Percentiles rank a stretch among this genome's conserved stretches.
phyloP scores from a whole-genome alignment of 2,888 invertebrate species.

The Dryomyza anilis region DNA sequence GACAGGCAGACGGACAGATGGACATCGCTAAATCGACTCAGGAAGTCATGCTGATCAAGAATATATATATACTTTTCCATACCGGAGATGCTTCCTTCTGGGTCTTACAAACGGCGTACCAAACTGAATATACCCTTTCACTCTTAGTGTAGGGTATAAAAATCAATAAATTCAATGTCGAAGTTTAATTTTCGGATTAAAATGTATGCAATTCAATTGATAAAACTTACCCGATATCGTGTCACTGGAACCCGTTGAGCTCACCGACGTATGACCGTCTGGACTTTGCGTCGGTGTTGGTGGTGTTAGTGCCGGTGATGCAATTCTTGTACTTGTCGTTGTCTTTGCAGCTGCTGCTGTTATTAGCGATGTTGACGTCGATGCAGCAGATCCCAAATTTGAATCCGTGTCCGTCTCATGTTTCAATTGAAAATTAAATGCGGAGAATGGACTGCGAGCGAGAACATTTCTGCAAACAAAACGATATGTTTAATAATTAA shows the following conservation, averaged over 20 bases:
- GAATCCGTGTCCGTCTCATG: conserved; percentile 29
- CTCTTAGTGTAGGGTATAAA: no score
- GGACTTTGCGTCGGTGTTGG: conserved; percentile 58
- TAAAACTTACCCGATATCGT: conserved; percentile 53
- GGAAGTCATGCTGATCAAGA: no score
- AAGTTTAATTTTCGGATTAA: no score
- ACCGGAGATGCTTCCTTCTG: no score
- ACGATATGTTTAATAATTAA: conserved; percentile 19
- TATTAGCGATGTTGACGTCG: conserved; percentile 24
- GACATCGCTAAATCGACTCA: no score
- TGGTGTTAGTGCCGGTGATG: conserved; percentile 52
- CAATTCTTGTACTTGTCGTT: conserved; percentile 38
- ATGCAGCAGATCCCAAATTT: conserved; percentile 20
- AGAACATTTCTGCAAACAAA: conserved; percentile 29
- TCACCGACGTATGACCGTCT: conserved; percentile 57
- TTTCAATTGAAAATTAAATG: conserved; percentile 38
- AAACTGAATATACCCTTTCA: no score
- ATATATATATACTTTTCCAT: no score
- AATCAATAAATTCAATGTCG: no score
- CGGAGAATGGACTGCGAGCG: conserved; percentile 17
- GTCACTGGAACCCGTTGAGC: conserved; percentile 53
- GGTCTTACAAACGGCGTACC: no score
- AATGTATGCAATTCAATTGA: not conserved
- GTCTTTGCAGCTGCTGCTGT: conserved; percentile 27
- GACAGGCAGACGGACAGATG: no score